Base-by-base conservation (phyloP, 2,888 invertebrate species). In the Parnassius apollo region DNA sequence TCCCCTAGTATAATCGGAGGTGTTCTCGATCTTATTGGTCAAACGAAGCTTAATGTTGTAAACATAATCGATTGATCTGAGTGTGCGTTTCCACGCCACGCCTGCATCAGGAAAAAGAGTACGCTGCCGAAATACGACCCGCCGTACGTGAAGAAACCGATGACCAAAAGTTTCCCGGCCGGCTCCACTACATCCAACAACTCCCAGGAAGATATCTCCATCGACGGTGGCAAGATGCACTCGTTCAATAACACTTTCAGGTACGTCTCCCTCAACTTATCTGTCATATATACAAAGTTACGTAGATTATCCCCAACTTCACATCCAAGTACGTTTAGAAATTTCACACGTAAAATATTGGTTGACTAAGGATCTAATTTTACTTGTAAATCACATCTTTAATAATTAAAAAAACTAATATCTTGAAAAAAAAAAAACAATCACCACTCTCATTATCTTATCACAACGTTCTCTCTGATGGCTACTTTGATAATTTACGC, bases 111-210 rank as follows among this genome's bases (percentile, higher is more conserved):
- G 95, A 96, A 96, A 94, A 97, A 96, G 94, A 96, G 96, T 83
- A 96, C 96, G 73, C 94, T 96, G 87, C 95, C 96, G 86, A 97
- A 96, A 88, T 97, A 96, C 88, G 97, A 97, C 88, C 96, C 96
- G 76, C 96, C 96, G 63, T 97, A 96, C 92, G 93, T 94, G 83
- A 96, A 96, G 93, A 96, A 96, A 84, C 96, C 96, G 57, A 94
- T 95, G 73, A 93, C 94, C 74, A 96, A 95, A 92, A 95, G 94
- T 86, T 95, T 94, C 85, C 93, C 93, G 48, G 93, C 92, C 11
- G 93, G 93, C 8, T 93, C 94, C 62, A 93, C 94, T 56, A 93
- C 95, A 57, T 93, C 94, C 70, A 95, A 95, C 92, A 95, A 95
- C 87, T 95, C 95, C 18, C 96, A 96, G 77, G 96, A 96, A 80